A percentile compares a stretch with the other conserved stretches of the same genome.
Evolutionary conservation across 2,113 vertebrate species (phyloP).

Genomic region (Myiopsitta monachus): DNA sequence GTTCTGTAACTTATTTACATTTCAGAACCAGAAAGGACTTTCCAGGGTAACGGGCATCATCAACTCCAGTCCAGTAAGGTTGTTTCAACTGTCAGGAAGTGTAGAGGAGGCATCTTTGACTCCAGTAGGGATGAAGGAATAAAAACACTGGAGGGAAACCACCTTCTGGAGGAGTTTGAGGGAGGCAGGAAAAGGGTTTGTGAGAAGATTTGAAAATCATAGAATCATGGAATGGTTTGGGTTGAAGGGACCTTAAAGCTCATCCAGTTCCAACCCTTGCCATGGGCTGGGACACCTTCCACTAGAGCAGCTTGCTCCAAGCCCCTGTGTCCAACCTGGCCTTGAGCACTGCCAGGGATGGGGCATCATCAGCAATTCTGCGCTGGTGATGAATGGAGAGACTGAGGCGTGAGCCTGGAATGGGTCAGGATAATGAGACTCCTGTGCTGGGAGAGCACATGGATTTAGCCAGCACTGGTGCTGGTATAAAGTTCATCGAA

Average conservation of each 20-base stretch:
- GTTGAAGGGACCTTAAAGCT: background rate
- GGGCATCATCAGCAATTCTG: background rate
- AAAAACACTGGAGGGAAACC: background rate
- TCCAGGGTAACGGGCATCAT: accelerated
- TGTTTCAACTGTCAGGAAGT: background rate
- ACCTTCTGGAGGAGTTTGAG: background rate
- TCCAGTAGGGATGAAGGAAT: background rate
- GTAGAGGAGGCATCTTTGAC: background rate
- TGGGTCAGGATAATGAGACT: accelerated
- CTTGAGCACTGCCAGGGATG: background rate
- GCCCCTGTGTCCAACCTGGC: background rate
- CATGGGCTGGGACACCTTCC: background rate
- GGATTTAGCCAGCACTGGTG: background rate
- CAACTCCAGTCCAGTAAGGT: background rate
- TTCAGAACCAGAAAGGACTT: background rate
- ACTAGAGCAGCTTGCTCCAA: background rate
- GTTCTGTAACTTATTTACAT: background rate
- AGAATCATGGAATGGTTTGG: background rate
- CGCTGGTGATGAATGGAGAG: background rate
- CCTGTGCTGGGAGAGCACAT: background rate
- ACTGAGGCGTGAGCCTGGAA: background rate
- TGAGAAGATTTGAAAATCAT: background rate
- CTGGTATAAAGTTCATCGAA: background rate
- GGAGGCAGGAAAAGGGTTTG: background rate
- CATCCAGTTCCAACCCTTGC: background rate